Base-by-base conservation (phyloP, 23 tunicate genomes). In the Styela plicata region DNA sequence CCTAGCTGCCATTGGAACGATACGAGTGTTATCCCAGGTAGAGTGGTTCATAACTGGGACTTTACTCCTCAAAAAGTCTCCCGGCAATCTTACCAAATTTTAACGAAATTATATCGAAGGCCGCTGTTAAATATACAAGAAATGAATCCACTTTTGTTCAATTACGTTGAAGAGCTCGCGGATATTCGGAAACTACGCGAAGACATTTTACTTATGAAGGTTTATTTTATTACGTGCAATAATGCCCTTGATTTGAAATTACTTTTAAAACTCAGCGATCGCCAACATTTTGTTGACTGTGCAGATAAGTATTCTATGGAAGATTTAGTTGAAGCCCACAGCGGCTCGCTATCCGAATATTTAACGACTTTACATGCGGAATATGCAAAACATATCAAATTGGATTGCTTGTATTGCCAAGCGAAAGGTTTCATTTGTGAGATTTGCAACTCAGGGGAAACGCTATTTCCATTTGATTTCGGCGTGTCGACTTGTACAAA, bases 391-490 rank as follows among this genome's bases (percentile, higher is more conserved):
- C 99, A 96, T 82, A 96, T 96, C 34, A 96, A 96, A 84, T 73
- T 87, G 0, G 96, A 90, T 69, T 96, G 99, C 68, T 20, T 82
- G 70, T 32, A 63, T 25, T 92, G 97, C 36, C 97, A 92, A 75
- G 97, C 88, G 17, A 92, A 94, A 82, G 99, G 99, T 16, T 96
- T 96, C 69, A 84, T 89, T 37, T 96, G 99, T 63, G 99, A 90
- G 65, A 83, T 96, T 52, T 96, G 99, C 85, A 90, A 90, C 63
- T 68, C 83, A 21, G 96, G 96, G 0, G 89, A 96, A 74, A 74
- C 87, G 27, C 83, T 96, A 2, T 96, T 83, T 80, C 96, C 99
- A 1, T 96, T 96, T 80, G 98, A 94, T 76, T 10, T 65, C 1
- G 69, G 89, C 32, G 90, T 83, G 69, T 75, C 98, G 13, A 76